These are phyloP conservation scores for Oophaga sylvatica DNA, from an alignment of 2,797 vertebrate genomes.

Conservation along the genomic window DNA sequence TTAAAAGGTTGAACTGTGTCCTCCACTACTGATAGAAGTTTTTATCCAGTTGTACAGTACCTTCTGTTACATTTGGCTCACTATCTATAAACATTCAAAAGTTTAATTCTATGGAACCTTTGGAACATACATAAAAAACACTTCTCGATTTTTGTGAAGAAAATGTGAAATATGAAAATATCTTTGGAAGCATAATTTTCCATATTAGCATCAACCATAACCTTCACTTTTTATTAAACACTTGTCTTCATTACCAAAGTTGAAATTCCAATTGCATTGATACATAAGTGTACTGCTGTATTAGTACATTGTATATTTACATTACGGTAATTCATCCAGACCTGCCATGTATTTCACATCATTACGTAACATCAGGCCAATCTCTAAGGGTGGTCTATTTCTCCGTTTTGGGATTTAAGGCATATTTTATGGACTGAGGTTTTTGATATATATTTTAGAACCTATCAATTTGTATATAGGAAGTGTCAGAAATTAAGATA, in stretches of 20 bases:
- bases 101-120: too few species aligned
- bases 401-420: slow-evolving; percentile 16
- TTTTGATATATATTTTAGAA: not conserved
- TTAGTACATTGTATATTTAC: slow-evolving; percentile 29
- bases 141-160: too few species aligned
- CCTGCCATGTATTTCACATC: not conserved
- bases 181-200: not conserved
- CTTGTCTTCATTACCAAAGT: not conserved
- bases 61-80: too few species aligned
- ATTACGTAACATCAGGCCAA: not conserved
- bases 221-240: not conserved
- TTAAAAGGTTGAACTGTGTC: too few species aligned
- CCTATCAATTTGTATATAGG: slow-evolving; percentile 13
- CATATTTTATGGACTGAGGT: slow-evolving; percentile 26
- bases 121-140: too few species aligned
- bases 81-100: too few species aligned
- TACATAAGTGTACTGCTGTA: not conserved
- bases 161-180: not conserved
- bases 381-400: slow-evolving; percentile 28
- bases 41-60: too few species aligned
- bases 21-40: too few species aligned
- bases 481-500: not conserved
- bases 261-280: slow-evolving; percentile 14
- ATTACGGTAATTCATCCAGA: not conserved
- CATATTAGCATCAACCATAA: not conserved